These are phyloP conservation scores for Lagopus leucura DNA, from an alignment of 2,113 vertebrate species.

Conservation along the genomic window DNA sequence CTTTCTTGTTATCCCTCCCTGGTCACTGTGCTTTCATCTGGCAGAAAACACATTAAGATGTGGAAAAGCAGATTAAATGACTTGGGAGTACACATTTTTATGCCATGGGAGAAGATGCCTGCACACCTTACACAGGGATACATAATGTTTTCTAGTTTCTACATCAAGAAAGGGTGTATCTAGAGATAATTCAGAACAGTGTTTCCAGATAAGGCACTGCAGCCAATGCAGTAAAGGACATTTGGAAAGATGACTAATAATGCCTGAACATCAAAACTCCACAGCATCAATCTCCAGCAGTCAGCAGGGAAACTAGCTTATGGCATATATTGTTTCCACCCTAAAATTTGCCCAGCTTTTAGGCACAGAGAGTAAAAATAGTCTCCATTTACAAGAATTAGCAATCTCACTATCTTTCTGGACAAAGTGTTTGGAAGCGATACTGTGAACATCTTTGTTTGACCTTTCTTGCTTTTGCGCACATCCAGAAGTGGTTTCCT, in stretches of 20 bases:
- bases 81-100: background rate
- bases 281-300: background rate
- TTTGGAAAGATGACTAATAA: background rate
- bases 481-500: background rate
- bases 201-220: background rate
- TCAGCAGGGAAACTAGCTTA: background rate
- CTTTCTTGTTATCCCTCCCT: background rate
- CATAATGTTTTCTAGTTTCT: background rate
- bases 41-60: background rate
- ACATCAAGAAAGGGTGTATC: background rate
- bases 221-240: background rate
- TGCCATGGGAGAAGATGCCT: background rate
- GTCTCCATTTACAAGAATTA: background rate
- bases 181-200: background rate
- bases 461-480: background rate
- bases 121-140: background rate
- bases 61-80: background rate
- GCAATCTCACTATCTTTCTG: background rate
- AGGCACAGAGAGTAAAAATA: background rate
- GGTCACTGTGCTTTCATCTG: background rate
- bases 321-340: fast-evolving
- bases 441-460: background rate
- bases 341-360: background rate
- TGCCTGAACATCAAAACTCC: background rate
- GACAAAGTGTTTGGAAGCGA: background rate